These are phyloP conservation scores for Agonopterix subpropinquella DNA, from an alignment of 2,888 invertebrate genomes.

Conservation along the genomic window DNA sequence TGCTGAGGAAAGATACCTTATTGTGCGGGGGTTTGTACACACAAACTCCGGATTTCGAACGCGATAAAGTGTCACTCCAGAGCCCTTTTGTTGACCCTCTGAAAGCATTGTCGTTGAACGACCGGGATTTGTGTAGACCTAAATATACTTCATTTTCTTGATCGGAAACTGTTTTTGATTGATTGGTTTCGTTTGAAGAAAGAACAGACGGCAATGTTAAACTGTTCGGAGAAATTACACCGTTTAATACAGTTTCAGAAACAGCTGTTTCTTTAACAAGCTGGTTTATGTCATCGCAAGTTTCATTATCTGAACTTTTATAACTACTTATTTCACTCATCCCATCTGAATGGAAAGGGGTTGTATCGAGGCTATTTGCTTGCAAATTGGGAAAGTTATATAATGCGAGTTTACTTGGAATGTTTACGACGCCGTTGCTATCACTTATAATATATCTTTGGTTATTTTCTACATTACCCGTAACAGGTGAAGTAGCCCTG, in stretches of 20 bases:
- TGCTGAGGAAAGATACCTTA: conserved; percentile 68
- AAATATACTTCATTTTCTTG: conserved; percentile 36
- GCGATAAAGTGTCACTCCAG: conserved; percentile 33
- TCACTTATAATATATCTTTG: conserved; percentile 39
- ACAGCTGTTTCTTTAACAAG: conserved; percentile 16
- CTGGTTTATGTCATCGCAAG: conserved; percentile 39
- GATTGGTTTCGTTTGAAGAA: conserved; percentile 34
- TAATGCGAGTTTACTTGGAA: conserved; percentile 59
- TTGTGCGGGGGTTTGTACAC: conserved; percentile 56
- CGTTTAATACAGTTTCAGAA: conserved; percentile 14
- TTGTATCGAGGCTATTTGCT: conserved; percentile 51
- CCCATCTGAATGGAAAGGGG: conserved; percentile 53
- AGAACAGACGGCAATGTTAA: conserved; percentile 31
- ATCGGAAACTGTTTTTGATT: conserved; percentile 27
- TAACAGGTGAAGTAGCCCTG: conserved; percentile 28
- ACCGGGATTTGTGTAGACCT: conserved; percentile 58
- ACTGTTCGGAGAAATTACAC: conserved; percentile 22
- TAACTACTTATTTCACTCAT: conserved; percentile 66
- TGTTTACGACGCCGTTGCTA: conserved; percentile 50
- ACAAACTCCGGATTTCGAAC: conserved; percentile 53
- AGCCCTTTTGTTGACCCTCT: conserved; percentile 28
- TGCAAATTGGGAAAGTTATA: conserved; percentile 41
- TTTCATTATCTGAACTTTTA: conserved; percentile 72
- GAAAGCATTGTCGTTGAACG: conserved; percentile 47
- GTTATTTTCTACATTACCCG: conserved; percentile 26